Base-by-base conservation (phyloP, 2,113 vertebrate genomes). In the Hippocampus comes region DNA sequence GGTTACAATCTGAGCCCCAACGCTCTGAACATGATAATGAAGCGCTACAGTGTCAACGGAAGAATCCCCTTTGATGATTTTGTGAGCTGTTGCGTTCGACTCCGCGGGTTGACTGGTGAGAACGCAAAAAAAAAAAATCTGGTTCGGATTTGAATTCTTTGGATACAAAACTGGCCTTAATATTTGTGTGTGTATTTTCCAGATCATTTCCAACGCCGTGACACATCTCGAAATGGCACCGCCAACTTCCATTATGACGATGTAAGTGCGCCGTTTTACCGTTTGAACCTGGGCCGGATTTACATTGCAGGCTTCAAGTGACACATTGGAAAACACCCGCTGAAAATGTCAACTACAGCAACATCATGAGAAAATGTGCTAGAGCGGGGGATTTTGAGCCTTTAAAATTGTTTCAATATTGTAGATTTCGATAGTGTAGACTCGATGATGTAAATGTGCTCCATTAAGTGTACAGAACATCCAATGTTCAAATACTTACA, bases 61-160 rank as follows among this genome's bases (percentile, higher is more conserved):
- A 95, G 91, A 81, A 96, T 99, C 75, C 79, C 89, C 0, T 99
- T 99, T 8, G 97, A 99, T 67, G 96, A 98, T 55, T 99, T 99
- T 49, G 92, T 99, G 1, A 92, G 94, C 76, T 97, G 96, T 72
- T 95, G 93, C 2, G 90, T 99, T 38, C 95, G 93, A 88, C 92
- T 99, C 38, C 88, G 95, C 11, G 93, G 92, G 2, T 89, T 99
- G 76, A 98, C 97, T 25, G 95, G 97, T 99, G 85, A 68, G 92
- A 25, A 25, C 0, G 23, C 57, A 9, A 9, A 55, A 43, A 1
- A 2, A 9, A 10, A 38, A 11, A 49, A 21, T 42, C 9, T 1
- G 8, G 12, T 4, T 48, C 9, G 21, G 0, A 34, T 4, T 61
- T 61, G 8, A 20, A 41, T 63, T 43, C 8, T 51, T 25, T 51